phyloP scores from a whole-genome alignment of 1,140 invertebrate species.

The Asbolus verrucosus region DNA sequence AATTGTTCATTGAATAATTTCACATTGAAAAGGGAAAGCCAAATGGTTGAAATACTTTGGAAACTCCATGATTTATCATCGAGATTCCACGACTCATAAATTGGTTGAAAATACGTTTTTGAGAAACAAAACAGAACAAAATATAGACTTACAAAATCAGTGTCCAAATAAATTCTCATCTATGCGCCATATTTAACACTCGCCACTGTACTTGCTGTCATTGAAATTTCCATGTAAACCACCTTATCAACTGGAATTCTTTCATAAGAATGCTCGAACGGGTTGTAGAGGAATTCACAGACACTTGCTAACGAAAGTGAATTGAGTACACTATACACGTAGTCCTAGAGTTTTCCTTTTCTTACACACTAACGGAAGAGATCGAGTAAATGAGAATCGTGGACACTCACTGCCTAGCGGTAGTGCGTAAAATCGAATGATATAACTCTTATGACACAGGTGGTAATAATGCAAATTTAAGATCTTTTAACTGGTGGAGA shows the following conservation, averaged over 20 bases:
- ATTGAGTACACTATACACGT: conserved; percentile 33
- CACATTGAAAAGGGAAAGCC: too few relatives aligned
- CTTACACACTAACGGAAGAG: neutral
- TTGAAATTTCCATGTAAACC: neutral
- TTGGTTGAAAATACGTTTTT: neutral
- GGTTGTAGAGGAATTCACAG: conserved; percentile 19
- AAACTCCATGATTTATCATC: too few relatives aligned
- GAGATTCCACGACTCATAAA: too few relatives aligned
- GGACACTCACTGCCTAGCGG: conserved; percentile 20
- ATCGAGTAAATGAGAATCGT: conserved; percentile 1
- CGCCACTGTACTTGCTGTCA: neutral
- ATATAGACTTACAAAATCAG: conserved; percentile 18
- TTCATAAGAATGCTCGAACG: conserved; percentile 31
- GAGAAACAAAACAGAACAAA: neutral
- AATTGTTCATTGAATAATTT: conserved; percentile 19
- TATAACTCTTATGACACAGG: conserved; percentile 19
- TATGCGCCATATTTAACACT: conserved; percentile 19
- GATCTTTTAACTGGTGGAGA: neutral
- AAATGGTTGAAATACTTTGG: too few relatives aligned
- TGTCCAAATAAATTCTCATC: conserved; percentile 6
- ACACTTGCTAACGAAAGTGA: conserved; percentile 29
- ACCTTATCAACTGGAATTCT: conserved; percentile 17
- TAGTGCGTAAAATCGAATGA: neutral
- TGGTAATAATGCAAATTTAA: neutral
- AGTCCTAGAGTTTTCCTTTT: conserved; percentile 28